phyloP scores from a whole-genome alignment of 2,797 vertebrate genomes.

The Apodemus agrarius region DNA sequence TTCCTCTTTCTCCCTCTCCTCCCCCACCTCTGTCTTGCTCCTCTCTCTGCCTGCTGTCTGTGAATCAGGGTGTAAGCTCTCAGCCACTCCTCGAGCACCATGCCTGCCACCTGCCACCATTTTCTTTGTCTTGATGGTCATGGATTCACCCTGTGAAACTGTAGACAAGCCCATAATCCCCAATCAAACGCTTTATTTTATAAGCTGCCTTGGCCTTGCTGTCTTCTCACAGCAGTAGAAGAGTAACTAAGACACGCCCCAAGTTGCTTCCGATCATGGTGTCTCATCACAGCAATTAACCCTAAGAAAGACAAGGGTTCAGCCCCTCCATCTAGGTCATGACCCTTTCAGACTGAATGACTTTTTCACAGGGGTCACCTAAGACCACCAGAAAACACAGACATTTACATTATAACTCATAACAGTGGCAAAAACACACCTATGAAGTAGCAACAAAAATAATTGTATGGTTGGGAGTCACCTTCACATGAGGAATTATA shows the following conservation, averaged over 20 bases:
- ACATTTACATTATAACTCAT: not conserved
- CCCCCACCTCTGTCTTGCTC: not conserved
- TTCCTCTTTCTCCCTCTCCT: no score
- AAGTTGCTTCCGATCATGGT: not conserved
- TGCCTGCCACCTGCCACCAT: not conserved
- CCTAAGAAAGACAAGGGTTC: not conserved
- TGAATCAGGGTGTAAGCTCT: not conserved
- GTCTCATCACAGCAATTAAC: not conserved
- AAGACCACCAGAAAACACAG: not conserved
- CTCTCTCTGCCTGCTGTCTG: not conserved
- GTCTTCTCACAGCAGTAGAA: not conserved
- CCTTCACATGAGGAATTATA: not conserved
- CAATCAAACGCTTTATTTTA: not conserved
- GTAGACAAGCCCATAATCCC: not conserved
- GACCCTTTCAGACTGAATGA: not conserved
- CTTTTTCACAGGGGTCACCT: not conserved
- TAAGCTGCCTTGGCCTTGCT: not conserved
- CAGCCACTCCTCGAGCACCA: not conserved
- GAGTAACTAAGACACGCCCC: not conserved
- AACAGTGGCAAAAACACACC: not conserved
- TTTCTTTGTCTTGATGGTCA: not conserved
- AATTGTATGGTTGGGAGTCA: not conserved
- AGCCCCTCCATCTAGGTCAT: not conserved
- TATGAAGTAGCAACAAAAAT: not conserved
- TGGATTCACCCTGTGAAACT: not conserved